Evolutionary conservation across 2,797 vertebrate genomes (phyloP), one percentile per base, ranked within the genome.

Genomic region (Spinus olivaceus): DNA sequence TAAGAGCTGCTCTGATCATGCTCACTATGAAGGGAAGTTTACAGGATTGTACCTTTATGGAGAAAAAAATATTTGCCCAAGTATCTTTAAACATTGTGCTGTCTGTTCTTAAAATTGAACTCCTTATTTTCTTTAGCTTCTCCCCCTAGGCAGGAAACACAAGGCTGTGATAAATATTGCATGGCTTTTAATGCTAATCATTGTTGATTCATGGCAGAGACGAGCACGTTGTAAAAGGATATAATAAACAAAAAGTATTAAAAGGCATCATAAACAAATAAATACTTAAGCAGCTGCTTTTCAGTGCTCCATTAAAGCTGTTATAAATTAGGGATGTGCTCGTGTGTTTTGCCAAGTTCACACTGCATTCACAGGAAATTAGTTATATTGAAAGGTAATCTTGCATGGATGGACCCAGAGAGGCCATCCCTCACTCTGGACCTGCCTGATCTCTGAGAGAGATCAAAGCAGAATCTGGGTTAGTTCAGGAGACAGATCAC

Each of bases 181-280:
- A 56, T 42, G 51, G 23, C 49, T 90, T 83, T 93, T 85, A 94
- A 81, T 73, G 60, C 37, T 95, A 86, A 83, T 93, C 53, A 44
- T 57, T 86, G 63, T 79, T 79, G 81, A 94, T 93, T 93, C 73
- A 70, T 51, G 64, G 63, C 72, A 77, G 60, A 76, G 63, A 64
- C 0, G 8, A 89, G 37, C 41, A 15, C 6, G 33, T 35, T 90
- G 71, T 92, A 53, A 88, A 94, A 79, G 64, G 64, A 70, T 84
- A 88, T 81, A 82, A 86, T 84, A 73, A 95, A 89, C 49, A 86
- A 79, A 88, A 90, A 81, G 66, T 86, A 82, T 70, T 92, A 80
- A 88, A 95, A 93, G 70, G 22, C 35, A 64, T 84, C 77, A 72
- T 94, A 90, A 94, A 78, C 86, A 89, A 94, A 92, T 85, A 91